phyloP scores from a whole-genome alignment of 2,113 vertebrate genomes.

The Trogon melanurus region DNA sequence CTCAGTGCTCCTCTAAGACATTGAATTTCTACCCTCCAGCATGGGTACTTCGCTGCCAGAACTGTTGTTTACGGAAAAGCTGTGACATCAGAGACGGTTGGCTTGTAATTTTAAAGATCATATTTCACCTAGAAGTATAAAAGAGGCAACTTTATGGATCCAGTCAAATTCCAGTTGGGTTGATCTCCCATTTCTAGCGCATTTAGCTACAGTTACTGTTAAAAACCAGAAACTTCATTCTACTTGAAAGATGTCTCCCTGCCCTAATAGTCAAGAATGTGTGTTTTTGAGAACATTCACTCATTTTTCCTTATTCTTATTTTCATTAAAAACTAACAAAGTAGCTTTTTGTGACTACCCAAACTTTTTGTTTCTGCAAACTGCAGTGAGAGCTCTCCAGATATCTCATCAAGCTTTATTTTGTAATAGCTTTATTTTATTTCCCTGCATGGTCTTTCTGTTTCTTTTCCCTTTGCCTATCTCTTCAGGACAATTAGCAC shows the following conservation, averaged over 20 bases:
- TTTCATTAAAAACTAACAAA: background rate
- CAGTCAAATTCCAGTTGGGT: background rate
- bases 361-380: background rate
- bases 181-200: background rate
- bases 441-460: background rate
- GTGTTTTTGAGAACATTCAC: background rate
- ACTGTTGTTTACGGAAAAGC: background rate
- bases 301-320: background rate
- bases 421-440: conserved; percentile 16
- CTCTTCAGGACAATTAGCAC: background rate
- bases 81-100: background rate
- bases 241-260: background rate
- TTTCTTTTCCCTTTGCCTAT: background rate
- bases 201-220: background rate
- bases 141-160: background rate
- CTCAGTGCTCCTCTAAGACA: background rate
- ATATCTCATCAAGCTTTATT: background rate
- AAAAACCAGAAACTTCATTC: background rate
- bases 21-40: background rate
- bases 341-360: background rate
- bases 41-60: background rate
- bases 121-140: background rate
- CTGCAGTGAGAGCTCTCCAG: background rate
- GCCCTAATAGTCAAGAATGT: background rate
- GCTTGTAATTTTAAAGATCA: background rate